Evolutionary conservation across 1,140 invertebrate species (phyloP).

Genomic region (Sinella curviseta): DNA sequence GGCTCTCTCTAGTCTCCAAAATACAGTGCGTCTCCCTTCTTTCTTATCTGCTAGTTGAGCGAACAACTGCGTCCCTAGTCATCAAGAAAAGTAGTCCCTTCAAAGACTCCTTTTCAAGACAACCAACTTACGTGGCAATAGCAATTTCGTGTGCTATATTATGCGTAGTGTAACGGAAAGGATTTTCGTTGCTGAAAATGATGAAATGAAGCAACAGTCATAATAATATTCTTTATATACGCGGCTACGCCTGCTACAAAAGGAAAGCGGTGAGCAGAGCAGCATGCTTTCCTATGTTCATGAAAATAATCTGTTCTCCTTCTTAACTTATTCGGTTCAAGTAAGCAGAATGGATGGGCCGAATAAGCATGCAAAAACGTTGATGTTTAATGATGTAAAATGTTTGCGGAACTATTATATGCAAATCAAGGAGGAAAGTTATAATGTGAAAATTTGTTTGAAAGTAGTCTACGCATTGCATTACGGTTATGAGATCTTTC

Average conservation of each 20-base stretch:
- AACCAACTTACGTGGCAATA: too few species aligned
- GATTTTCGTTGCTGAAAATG: not conserved
- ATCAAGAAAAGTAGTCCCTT: not conserved
- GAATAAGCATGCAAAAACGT: not conserved
- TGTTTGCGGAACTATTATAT: not conserved
- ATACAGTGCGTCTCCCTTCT: not conserved
- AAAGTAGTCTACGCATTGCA: too few species aligned
- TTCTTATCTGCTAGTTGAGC: not conserved
- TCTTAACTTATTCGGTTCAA: too few species aligned
- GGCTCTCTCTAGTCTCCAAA: not conserved
- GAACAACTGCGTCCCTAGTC: not conserved
- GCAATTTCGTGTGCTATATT: too few species aligned
- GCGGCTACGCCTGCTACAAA: not conserved
- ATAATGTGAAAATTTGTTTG: not conserved
- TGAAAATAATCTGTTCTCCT: too few species aligned
- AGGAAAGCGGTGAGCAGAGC: not conserved
- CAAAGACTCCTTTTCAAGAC: too few species aligned
- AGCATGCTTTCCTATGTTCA: too few species aligned
- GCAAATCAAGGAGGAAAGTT: not conserved
- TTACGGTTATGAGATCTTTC: too few species aligned
- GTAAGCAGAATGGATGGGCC: too few species aligned
- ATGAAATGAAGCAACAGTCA: not conserved
- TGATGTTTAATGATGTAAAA: not conserved
- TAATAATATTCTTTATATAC: too few species aligned
- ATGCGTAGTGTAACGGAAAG: not conserved